A percentile compares a stretch with the other conserved stretches of the same genome.
Evolutionary conservation across 2,797 vertebrate genomes (phyloP).

Genomic region (Sebastes matsubarae): DNA sequence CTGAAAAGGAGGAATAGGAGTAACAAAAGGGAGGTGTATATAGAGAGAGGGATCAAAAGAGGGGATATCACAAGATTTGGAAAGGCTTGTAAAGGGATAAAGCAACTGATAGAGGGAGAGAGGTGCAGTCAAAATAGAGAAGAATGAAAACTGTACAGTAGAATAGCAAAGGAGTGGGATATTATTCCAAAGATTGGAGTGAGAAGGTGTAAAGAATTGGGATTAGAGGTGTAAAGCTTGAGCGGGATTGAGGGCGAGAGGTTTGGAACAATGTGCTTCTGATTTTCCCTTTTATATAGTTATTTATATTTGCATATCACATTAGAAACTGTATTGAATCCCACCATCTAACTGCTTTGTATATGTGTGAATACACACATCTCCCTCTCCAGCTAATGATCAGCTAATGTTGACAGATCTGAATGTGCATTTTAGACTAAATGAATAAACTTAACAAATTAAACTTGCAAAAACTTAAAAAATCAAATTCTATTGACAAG

Average conservation of each 20-base stretch:
- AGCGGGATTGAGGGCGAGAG: not conserved
- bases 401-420: not conserved
- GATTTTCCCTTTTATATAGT: slow-evolving; percentile 1
- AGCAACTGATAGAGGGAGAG: not conserved
- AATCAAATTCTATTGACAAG: not conserved
- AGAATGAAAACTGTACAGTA: not conserved
- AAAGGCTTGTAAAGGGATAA: slow-evolving; percentile 25
- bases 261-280: not conserved
- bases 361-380: not conserved
- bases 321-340: not conserved
- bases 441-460: not conserved
- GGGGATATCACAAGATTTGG: not conserved
- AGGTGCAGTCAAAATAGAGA: slow-evolving; percentile 2
- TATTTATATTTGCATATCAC: not conserved
- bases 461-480: not conserved
- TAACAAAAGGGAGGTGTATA: not conserved
- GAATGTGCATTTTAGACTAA: not conserved
- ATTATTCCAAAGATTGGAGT: not conserved
- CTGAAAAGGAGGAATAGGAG: not conserved
- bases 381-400: not conserved
- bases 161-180: not conserved
- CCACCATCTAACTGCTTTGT: not conserved
- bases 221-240: slow-evolving; percentile 4
- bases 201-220: slow-evolving; percentile 1
- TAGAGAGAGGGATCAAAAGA: not conserved